phyloP scores from a whole-genome alignment of 2,797 vertebrate species.

The Salarias fasciatus region DNA sequence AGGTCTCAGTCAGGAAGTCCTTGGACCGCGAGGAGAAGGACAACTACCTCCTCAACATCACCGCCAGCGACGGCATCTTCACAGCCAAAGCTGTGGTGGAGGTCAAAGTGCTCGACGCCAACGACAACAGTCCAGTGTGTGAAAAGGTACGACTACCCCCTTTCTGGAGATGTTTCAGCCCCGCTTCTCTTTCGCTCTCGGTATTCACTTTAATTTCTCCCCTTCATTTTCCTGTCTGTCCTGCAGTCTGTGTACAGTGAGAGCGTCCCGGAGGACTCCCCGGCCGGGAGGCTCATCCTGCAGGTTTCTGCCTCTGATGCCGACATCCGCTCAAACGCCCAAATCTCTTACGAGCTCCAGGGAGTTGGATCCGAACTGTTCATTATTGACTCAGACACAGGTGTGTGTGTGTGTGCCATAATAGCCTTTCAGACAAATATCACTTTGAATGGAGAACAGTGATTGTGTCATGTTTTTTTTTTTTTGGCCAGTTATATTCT shows the following conservation, averaged over 20 bases:
- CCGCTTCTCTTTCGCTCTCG: background rate
- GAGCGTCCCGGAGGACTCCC: constrained; percentile 90
- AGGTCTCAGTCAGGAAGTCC: constrained; percentile 94
- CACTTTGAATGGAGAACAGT: background rate
- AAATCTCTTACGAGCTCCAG: constrained; percentile 91
- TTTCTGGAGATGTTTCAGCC: too few relatives aligned
- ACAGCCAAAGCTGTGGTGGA: constrained; percentile 93
- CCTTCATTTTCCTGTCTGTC: constrained; percentile 8
- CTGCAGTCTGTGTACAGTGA: constrained; percentile 89
- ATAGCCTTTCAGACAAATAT: background rate
- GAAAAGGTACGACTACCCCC: constrained; percentile 87
- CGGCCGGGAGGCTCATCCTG: constrained; percentile 89
- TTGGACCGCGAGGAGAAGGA: constrained; percentile 95
- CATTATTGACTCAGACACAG: constrained; percentile 90
- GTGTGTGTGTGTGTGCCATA: constrained; percentile 73
- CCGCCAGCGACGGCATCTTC: constrained; percentile 96
- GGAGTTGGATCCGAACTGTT: constrained; percentile 92
- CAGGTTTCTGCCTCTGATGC: constrained; percentile 93
- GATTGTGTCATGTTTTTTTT: background rate
- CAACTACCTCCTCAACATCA: constrained; percentile 96
- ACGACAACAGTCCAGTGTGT: constrained; percentile 96
- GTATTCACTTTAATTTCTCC: constrained; percentile 18
- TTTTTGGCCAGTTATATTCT: background rate
- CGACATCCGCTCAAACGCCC: constrained; percentile 96
- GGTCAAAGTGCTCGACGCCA: constrained; percentile 98